Evolutionary conservation across 2,797 vertebrate genomes (phyloP), one percentile per base, ranked within the genome.

Genomic region (Bradypodion ventrale): DNA sequence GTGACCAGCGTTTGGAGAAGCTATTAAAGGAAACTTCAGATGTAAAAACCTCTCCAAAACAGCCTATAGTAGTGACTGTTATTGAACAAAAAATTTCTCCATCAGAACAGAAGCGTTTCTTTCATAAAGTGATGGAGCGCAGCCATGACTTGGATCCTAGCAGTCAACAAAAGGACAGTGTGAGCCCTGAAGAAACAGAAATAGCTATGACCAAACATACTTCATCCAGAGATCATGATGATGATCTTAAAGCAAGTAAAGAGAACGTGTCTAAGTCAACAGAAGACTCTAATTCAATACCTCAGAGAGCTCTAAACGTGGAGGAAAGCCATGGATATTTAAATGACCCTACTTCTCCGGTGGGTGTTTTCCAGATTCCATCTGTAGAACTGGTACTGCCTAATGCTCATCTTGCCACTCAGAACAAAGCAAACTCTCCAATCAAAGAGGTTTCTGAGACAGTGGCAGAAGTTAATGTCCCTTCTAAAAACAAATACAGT

Each of bases 391-490:
- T 82, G 56, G 35, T 19, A 10, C n/a, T 62, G 83, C 63, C 81
- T 83, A 77, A 63, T 12, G 16, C 40, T 85, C 16, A 0, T 80
- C 40, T 86, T 49, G 52, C 21, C 27, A 15, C 77, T 6, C 65
- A 80, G 60, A 46, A 87, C 13, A 69, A 75, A 68, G 8, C n/a
- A 73, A 37, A 59, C 1, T 19, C 40, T 89, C 75, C 46, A 82
- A 80, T 40, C 66, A 87, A 23, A 42, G 91, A 93, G 66, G 84
- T 93, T 82, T 91, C 84, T 63, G 93, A 94, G 83, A 87, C 59
- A 32, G 10, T 91, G 79, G 89, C 89, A 86, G 87, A 89, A 91
- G 78, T 83, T 4, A 27, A 52, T 46, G 62, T 91, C 81, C 78
- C 89, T 56, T 60, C 88, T 7, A 94, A 78, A 88, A n/a, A 69